These are phyloP conservation scores for Danio rerio DNA, from an alignment of 2,113 vertebrate species.

Conservation along the genomic window GRCz12tu NC_133187.1:30789001-30789500, in stretches of 20 bases:
- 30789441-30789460: slow-evolving; percentile 78
- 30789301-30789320: slow-evolving; percentile 73
- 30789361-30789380: slow-evolving; percentile 64
- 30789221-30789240: slow-evolving; percentile 77
- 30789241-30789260: slow-evolving; percentile 65
- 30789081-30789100: slow-evolving; percentile 72
- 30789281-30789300: slow-evolving; percentile 72
- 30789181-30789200: slow-evolving; percentile 67
- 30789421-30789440: slow-evolving; percentile 79
- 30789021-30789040: slow-evolving; percentile 91
- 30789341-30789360: slow-evolving; percentile 65
- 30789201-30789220: slow-evolving; percentile 64
- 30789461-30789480: slow-evolving; percentile 74
- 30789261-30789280: slow-evolving; percentile 73
- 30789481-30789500: slow-evolving; percentile 77
- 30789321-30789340: slow-evolving; percentile 72
- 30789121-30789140: slow-evolving; percentile 51
- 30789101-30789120: slow-evolving; percentile 61
- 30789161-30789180: slow-evolving; percentile 57
- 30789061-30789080: slow-evolving; percentile 84
- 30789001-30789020: slow-evolving; percentile 87
- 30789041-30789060: slow-evolving; percentile 90
- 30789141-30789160: slow-evolving; percentile 52
- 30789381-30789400: slow-evolving; percentile 65
- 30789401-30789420: slow-evolving; percentile 69